phyloP scores from a whole-genome alignment of 2,888 invertebrate genomes.

The Apamea anceps region DNA sequence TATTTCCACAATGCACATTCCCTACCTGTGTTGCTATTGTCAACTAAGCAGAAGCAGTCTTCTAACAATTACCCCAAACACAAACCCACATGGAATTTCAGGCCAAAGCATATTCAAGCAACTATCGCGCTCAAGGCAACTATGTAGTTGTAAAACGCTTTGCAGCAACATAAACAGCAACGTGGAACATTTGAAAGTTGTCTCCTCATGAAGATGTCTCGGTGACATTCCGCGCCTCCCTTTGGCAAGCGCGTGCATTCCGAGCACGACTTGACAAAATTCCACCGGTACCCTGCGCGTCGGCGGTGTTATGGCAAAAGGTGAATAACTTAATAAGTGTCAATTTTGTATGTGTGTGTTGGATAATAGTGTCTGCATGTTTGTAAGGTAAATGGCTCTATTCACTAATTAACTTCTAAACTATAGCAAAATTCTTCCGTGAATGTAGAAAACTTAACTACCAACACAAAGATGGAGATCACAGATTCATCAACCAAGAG shows the following conservation, averaged over 20 bases:
- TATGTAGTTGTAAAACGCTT: constrained; percentile 58
- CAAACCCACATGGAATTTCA: constrained; percentile 20
- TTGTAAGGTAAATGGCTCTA: neutral
- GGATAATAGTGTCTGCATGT: neutral
- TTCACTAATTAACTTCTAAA: neutral
- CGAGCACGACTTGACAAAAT: constrained; percentile 78
- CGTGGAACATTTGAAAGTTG: constrained; percentile 78
- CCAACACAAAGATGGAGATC: neutral
- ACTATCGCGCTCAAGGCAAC: constrained; percentile 53
- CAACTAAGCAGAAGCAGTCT: neutral
- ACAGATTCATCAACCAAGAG: neutral
- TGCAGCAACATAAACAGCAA: constrained; percentile 71
- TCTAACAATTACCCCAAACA: neutral
- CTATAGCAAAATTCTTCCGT: neutral
- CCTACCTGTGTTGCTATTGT: neutral
- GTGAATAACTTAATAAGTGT: constrained; percentile 83
- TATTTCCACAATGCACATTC: neutral
- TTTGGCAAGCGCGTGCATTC: constrained; percentile 84
- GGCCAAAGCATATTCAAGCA: constrained; percentile 38
- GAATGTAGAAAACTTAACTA: neutral
- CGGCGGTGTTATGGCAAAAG: constrained; percentile 70
- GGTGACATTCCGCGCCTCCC: constrained; percentile 80
- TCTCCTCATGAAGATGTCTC: constrained; percentile 85
- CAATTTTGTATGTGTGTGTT: constrained; percentile 57
- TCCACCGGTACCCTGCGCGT: constrained; percentile 66